phyloP scores from a whole-genome alignment of 2,888 invertebrate genomes.

The Galerucella nymphaeae region DNA sequence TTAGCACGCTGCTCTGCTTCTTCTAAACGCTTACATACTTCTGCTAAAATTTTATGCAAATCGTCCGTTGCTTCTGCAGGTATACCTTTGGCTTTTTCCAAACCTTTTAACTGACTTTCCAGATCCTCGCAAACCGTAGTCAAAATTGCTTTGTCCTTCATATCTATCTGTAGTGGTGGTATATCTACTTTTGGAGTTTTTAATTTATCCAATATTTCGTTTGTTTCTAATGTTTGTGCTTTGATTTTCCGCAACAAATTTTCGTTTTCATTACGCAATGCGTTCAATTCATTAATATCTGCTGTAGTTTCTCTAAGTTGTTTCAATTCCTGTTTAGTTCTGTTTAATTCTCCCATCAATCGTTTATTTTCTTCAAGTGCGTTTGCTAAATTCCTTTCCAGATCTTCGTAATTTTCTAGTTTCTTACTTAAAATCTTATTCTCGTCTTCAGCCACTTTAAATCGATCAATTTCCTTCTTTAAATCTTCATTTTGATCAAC shows the following conservation, averaged over 20 bases:
- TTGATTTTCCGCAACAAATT: slow-evolving; percentile 51
- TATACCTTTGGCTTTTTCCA: slow-evolving; percentile 15
- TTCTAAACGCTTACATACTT: slow-evolving; percentile 51
- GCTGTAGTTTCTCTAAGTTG: slow-evolving; percentile 34
- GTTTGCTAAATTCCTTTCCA: slow-evolving; percentile 32
- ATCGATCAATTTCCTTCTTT: slow-evolving; percentile 17
- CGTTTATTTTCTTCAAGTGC: slow-evolving; percentile 42
- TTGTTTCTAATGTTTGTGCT: slow-evolving; percentile 50
- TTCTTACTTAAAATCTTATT: slow-evolving; percentile 23
- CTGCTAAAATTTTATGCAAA: slow-evolving; percentile 47
- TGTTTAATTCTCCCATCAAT: slow-evolving; percentile 34
- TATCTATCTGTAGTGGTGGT: slow-evolving; percentile 42
- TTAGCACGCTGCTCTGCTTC: slow-evolving; percentile 50
- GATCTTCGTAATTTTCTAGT: slow-evolving; percentile 22
- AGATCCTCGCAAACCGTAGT: slow-evolving; percentile 54
- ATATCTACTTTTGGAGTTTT: slow-evolving; percentile 42
- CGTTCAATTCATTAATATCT: slow-evolving; percentile 41
- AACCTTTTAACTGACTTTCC: slow-evolving; percentile 51
- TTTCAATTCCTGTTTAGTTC: slow-evolving; percentile 37
- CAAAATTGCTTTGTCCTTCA: slow-evolving; percentile 55
- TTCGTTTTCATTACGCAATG: slow-evolving; percentile 52
- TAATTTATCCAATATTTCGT: slow-evolving; percentile 50
- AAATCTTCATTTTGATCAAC: slow-evolving; percentile 40
- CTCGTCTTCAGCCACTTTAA: slow-evolving; percentile 30
- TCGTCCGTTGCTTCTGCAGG: slow-evolving; percentile 37